Evolutionary conservation across 2,113 vertebrate species (phyloP).

Genomic region (Hypanus sabinus): DNA sequence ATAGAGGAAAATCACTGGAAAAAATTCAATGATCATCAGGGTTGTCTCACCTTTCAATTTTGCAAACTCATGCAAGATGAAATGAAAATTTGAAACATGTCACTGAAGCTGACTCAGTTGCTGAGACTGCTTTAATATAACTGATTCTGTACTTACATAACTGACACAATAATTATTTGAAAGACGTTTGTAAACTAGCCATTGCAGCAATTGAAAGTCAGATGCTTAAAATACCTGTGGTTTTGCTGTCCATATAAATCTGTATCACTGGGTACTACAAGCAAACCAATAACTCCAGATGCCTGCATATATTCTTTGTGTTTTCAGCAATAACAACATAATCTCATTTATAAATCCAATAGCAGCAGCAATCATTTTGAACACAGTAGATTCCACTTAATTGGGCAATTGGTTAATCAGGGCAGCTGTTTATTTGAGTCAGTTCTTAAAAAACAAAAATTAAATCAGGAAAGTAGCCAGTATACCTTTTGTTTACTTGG

Average conservation of each 20-base stretch:
- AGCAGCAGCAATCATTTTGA: neutral
- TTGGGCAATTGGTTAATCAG: no score
- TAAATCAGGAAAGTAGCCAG: no score
- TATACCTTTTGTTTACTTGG: no score
- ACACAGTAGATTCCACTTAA: no score
- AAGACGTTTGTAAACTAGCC: neutral
- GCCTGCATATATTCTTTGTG: neutral
- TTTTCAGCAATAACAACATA: neutral
- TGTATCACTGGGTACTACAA: neutral
- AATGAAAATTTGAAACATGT: neutral
- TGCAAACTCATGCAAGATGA: neutral
- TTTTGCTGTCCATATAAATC: neutral
- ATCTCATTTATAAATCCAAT: neutral
- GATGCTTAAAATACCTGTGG: neutral
- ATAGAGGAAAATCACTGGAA: neutral
- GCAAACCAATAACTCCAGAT: neutral
- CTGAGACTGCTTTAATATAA: neutral
- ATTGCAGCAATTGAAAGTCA: neutral
- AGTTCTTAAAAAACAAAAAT: no score
- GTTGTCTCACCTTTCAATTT: neutral
- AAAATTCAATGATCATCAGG: neutral
- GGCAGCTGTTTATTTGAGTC: no score
- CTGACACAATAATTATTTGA: neutral
- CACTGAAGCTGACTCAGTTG: neutral
- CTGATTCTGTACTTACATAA: neutral